phyloP scores from a whole-genome alignment of 2,113 vertebrate species.

The Willisornis vidua region DNA sequence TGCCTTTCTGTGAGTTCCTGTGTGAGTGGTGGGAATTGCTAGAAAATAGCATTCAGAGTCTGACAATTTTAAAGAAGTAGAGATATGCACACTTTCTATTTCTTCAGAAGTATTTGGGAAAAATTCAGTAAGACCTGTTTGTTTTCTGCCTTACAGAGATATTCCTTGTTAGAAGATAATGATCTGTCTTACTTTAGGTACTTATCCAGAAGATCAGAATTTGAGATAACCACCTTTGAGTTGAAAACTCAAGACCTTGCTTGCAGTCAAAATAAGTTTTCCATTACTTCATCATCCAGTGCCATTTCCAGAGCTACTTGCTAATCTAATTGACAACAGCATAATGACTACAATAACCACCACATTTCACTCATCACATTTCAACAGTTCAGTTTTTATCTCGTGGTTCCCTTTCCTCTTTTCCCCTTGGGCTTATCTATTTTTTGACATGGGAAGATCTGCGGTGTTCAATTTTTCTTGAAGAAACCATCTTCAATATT shows the following conservation, averaged over 20 bases:
- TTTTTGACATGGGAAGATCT: conserved; percentile 32
- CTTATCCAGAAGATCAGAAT: neutral
- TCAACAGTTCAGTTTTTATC: conserved; percentile 33
- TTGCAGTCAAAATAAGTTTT: conserved; percentile 39
- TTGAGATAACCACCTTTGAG: neutral
- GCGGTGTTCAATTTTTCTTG: conserved; percentile 1
- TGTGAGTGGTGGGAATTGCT: neutral
- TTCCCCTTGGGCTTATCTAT: conserved; percentile 9
- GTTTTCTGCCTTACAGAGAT: neutral
- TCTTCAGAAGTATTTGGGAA: neutral
- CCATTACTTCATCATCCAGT: neutral
- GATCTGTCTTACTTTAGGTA: neutral
- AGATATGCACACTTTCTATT: neutral
- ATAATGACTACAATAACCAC: conserved; percentile 28
- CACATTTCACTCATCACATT: neutral
- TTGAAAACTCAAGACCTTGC: neutral
- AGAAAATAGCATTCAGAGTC: neutral
- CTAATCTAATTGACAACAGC: conserved; percentile 48
- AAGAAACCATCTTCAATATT: conserved; percentile 14
- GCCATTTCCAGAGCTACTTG: conserved; percentile 4
- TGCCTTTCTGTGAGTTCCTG: neutral
- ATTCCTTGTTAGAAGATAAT: neutral
- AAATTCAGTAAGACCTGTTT: neutral
- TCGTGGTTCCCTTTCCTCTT: neutral
- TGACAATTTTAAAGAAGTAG: neutral